Evolutionary conservation across 2,888 invertebrate genomes (phyloP), one percentile per base, ranked within the genome.

Genomic region (Hipparchia sbordonii): DNA sequence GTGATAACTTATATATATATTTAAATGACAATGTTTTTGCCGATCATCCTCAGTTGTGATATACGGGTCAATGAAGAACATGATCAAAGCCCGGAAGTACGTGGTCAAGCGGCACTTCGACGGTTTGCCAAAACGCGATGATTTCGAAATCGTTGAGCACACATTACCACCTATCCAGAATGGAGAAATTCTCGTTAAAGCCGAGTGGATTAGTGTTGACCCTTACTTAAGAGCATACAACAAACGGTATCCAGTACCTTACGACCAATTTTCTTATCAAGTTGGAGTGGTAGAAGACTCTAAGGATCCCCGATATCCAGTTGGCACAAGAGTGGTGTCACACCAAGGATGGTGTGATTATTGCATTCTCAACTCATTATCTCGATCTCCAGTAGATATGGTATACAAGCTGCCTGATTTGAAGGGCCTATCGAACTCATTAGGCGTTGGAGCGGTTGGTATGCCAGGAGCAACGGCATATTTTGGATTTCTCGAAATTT

Each of bases 401-500:
- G 66, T 85, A 2, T 87, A 87, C 79, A 86, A 87, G 70, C 75
- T 95, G 46, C 95, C 95, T 0, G 93, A 95, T 72, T 81, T 96
- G 67, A 92, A 93, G 72, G 90, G 92, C 2, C 72, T 89, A 3
- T 78, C 96, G 0, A 74, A 87, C 6, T 96, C 96, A 0, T 87
- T 95, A 8, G 94, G 89, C 8, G 79, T 96, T 0, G 96, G 96
- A 48, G 91, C 94, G 6, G 85, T 96, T 3, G 96, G 96, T 74
- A 96, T 96, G 95, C 95, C 96, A n/a, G 96, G 96, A 91, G 95
- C 94, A 61, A 95, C 96, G 0, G 96, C 97, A 0, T 96, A 96
- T 82, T 96, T 96, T 84, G 97, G 97, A 5, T 89, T 97, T 12
- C 80, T 95, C 61, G 95, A 96, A 71, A 80, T 96, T 13, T 96